A percentile compares a stretch with the other conserved stretches of the same genome.
Evolutionary conservation across 2,888 invertebrate genomes (phyloP).

Genomic region (Graphium colonna): DNA sequence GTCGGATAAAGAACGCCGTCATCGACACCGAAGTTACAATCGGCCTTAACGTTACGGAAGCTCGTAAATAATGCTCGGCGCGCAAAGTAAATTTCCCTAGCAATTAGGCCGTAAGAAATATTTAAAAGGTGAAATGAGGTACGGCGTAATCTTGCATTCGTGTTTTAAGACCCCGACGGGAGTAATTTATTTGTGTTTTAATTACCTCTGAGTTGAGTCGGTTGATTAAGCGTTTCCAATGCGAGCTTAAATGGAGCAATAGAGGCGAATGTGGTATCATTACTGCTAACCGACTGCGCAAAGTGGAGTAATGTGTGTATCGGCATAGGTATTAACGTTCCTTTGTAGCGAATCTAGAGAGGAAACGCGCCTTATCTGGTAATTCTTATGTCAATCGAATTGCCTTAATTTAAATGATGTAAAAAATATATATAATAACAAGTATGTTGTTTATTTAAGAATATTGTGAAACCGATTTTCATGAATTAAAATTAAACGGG

Average conservation of each 20-base stretch:
- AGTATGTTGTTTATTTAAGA: no score
- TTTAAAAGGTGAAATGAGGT: conserved; percentile 22
- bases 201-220: conserved; percentile 11
- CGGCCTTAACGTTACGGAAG: conserved; percentile 18
- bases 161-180: conserved; percentile 19
- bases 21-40: conserved; percentile 17
- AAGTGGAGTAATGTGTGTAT: no score
- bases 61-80: conserved; percentile 19
- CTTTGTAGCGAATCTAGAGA: no score
- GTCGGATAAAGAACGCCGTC: conserved; percentile 15
- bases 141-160: conserved; percentile 23
- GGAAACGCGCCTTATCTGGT: no score
- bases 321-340: no score
- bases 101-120: conserved; percentile 23
- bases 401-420: no score
- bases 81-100: conserved; percentile 22
- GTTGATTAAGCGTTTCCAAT: conserved; percentile 16
- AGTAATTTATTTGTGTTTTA: conserved; percentile 24
- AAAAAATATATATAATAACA: no score
- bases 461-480: no score
- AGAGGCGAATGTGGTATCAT: not conserved
- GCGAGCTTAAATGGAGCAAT: conserved; percentile 14
- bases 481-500: no score
- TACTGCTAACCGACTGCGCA: not conserved
- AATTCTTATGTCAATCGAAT: no score